Percentiles rank a stretch among this genome's conserved stretches.
phyloP scores from a whole-genome alignment of 2,113 vertebrate species.

The Hystrix brachyura region DNA sequence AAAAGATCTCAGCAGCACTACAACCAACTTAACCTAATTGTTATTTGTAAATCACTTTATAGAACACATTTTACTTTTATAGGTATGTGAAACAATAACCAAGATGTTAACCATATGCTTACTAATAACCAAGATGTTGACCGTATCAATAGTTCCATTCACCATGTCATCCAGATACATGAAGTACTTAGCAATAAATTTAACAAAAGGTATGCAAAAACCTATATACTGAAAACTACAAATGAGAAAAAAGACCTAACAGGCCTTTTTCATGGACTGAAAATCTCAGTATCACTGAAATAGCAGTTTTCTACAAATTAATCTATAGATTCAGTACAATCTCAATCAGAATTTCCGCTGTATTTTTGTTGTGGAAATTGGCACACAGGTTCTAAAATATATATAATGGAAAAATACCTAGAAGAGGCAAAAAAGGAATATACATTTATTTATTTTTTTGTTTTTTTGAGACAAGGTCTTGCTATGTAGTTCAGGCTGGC shows the following conservation, averaged over 20 bases:
- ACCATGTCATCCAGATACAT: neutral
- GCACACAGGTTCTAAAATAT: neutral
- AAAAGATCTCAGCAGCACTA: neutral
- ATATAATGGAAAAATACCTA: neutral
- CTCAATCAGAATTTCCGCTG: neutral
- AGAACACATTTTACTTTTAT: neutral
- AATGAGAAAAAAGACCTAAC: neutral
- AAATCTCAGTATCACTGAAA: constrained; percentile 8
- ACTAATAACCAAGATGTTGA: neutral
- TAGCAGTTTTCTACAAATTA: neutral
- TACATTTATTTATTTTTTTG: neutral
- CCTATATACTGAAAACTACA: neutral
- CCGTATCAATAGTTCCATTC: neutral
- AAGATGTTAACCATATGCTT: neutral
- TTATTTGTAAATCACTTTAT: neutral
- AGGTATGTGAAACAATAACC: neutral
- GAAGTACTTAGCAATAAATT: neutral
- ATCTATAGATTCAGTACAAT: neutral
- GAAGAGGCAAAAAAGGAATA: neutral
- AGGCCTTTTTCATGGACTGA: neutral
- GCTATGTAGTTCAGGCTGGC: neutral
- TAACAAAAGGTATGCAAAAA: neutral
- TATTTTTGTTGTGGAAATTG: neutral
- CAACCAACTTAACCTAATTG: neutral
- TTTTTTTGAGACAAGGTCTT: neutral